Evolutionary conservation across 2,113 vertebrate species (phyloP).

Genomic region (Synchiropus splendidus): DNA sequence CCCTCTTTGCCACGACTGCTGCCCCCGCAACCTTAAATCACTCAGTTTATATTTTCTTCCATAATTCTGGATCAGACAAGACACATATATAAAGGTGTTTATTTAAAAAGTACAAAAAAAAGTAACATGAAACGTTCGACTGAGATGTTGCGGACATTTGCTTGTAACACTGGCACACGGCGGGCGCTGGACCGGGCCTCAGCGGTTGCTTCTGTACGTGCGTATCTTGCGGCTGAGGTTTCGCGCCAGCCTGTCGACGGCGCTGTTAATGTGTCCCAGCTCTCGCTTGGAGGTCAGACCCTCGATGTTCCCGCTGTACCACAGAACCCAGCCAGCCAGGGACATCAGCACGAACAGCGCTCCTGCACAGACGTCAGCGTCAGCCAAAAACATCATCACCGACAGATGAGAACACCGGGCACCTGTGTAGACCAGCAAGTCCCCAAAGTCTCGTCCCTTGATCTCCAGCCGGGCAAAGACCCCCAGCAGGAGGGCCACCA

Average conservation of each 20-base stretch:
- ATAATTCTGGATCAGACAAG: too few relatives aligned
- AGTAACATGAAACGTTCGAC: neutral
- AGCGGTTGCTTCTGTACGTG: constrained; percentile 22
- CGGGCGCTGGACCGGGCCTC: constrained; percentile 1
- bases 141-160: constrained; percentile 10
- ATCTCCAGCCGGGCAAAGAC: constrained; percentile 75
- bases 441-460: constrained; percentile 75
- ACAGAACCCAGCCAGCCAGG: constrained; percentile 80
- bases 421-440: constrained; percentile 77
- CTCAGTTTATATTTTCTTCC: too few relatives aligned
- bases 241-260: constrained; percentile 63
- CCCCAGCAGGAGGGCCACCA: constrained; percentile 70
- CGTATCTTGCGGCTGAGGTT: constrained; percentile 66
- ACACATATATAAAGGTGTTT: constrained; percentile 14
- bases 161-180: constrained; percentile 5
- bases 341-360: constrained; percentile 76
- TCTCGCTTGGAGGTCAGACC: constrained; percentile 53
- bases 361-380: constrained; percentile 32
- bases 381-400: too few relatives aligned
- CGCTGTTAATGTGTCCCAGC: constrained; percentile 56
- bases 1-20: too few relatives aligned
- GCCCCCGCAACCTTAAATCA: too few relatives aligned
- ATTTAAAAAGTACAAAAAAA: constrained; percentile 19
- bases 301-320: constrained; percentile 90
- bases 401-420: too few relatives aligned